Percentiles rank a stretch among this genome's conserved stretches.
phyloP scores from a whole-genome alignment of 2,888 invertebrate species.

The Scelioninae gen. 2 region DNA sequence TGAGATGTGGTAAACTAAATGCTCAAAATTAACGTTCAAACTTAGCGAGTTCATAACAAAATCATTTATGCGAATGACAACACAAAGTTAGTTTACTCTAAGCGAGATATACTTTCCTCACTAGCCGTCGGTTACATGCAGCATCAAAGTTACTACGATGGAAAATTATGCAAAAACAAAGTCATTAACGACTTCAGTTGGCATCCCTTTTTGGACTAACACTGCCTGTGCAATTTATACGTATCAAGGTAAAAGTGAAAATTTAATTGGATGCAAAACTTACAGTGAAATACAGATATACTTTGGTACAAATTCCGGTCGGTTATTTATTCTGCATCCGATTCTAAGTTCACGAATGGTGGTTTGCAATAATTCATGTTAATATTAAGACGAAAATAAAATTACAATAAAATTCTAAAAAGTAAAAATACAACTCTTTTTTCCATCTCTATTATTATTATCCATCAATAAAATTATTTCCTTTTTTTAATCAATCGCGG shows the following conservation, averaged over 20 bases:
- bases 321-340: too few relatives aligned
- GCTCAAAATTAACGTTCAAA: conserved; percentile 11
- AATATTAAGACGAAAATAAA: too few relatives aligned
- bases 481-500: too few relatives aligned
- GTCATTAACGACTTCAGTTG: conserved; percentile 81
- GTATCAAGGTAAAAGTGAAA: conserved; percentile 74
- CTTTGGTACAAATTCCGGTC: too few relatives aligned
- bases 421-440: too few relatives aligned
- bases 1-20: background rate
- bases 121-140: conserved; percentile 65
- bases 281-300: conserved; percentile 8
- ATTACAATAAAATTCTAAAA: too few relatives aligned
- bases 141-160: conserved; percentile 69
- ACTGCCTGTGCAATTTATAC: conserved; percentile 82
- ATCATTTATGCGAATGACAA: conserved; percentile 80
- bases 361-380: too few relatives aligned
- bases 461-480: too few relatives aligned
- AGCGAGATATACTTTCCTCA: conserved; percentile 66
- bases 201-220: conserved; percentile 84
- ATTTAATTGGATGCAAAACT: conserved; percentile 43
- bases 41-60: conserved; percentile 26
- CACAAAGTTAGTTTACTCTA: conserved; percentile 75
- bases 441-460: too few relatives aligned
- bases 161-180: conserved; percentile 78
- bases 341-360: too few relatives aligned